Base-by-base conservation (phyloP, 2,888 invertebrate genomes). In the Xestia sexstrigata region DNA sequence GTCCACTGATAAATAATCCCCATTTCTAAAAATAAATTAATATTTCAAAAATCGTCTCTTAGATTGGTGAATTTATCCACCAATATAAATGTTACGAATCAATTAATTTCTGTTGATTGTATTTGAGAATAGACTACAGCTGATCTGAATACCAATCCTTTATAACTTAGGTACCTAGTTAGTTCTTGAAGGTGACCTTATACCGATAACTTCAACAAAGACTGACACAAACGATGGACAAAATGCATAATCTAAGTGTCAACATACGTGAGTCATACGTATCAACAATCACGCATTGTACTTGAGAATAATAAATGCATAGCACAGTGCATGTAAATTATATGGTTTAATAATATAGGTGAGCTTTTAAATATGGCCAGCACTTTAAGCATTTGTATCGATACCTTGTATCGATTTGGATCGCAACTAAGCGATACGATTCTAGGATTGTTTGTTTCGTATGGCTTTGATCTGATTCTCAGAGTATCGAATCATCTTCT, bases 161-260 rank as follows among this genome's bases (percentile, higher is more conserved):
- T 2, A 23, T 35, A 20, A 35, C n/a, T 26, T 49, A 2, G 0
- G 15, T 30, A 55, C 35, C 8, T 47, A 58, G 65, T 55, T 47
- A 70, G 23, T 58, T 63, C 74, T 79, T 49, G 23, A 60, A 72
- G 78, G 55, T 67, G 62, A 62, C 47, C 23, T 67, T 26, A 65
- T 58, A 30, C 13, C n/a, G 52, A 69, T 71, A 79, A 62, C 39
- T 82, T 42, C 0, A 72, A 72, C 72, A 81, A 83, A 80, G 75
- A 60, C 49, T 30, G 42, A 17, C 66, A 67, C 42, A 75, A 30
- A 58, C 23, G 45, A 26, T 75, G 23, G 20, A 62, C 49, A 47
- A 13, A 35, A 70, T 76, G 71, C 45, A 62, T 75, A 35, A 49
- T 74, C 79, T n/a, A 63, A 60, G 60, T 72, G 74, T 76, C 75